A percentile compares a stretch with the other conserved stretches of the same genome.
phyloP scores from a whole-genome alignment of 2,113 vertebrate species.

The Polypterus senegalus region DNA sequence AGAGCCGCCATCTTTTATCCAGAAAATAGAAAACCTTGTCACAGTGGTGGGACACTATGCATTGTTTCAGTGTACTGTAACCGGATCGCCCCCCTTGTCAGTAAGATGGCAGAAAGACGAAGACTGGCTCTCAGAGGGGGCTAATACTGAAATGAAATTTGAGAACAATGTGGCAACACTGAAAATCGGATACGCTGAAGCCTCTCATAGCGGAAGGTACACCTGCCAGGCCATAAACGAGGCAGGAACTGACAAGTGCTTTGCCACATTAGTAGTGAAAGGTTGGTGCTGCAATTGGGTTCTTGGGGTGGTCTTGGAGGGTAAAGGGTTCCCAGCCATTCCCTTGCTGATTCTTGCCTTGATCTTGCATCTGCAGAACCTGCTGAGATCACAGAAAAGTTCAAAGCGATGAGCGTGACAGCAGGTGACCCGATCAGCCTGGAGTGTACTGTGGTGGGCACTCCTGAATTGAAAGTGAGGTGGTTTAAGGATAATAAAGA shows the following conservation, averaged over 20 bases:
- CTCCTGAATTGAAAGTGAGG: slow-evolving; percentile 82
- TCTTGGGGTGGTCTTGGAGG: too few relatives aligned
- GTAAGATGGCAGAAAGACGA: slow-evolving; percentile 91
- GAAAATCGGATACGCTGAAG: slow-evolving; percentile 59
- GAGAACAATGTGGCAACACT: slow-evolving; percentile 64
- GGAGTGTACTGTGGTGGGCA: slow-evolving; percentile 82
- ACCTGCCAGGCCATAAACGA: slow-evolving; percentile 88
- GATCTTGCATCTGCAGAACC: slow-evolving; percentile 53
- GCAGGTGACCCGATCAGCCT: slow-evolving; percentile 82
- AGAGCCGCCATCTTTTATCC: slow-evolving; percentile 80
- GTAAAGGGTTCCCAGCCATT: background rate
- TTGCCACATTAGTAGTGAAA: slow-evolving; percentile 80
- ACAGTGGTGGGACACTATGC: slow-evolving; percentile 68
- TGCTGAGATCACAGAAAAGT: slow-evolving; percentile 80
- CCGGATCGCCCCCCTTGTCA: slow-evolving; percentile 70
- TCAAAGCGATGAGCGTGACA: slow-evolving; percentile 78
- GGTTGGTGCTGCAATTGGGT: slow-evolving; percentile 50
- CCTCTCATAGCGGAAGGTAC: slow-evolving; percentile 70
- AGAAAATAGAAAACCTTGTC: slow-evolving; percentile 69
- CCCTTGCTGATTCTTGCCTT: background rate
- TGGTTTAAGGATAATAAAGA: slow-evolving; percentile 87
- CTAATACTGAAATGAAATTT: slow-evolving; percentile 66
- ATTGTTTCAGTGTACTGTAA: slow-evolving; percentile 61
- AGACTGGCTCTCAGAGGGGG: slow-evolving; percentile 73
- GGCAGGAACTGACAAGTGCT: slow-evolving; percentile 78